Evolutionary conservation across 2,888 invertebrate genomes (phyloP).

Genomic region (Lycaena phlaeas): DNA sequence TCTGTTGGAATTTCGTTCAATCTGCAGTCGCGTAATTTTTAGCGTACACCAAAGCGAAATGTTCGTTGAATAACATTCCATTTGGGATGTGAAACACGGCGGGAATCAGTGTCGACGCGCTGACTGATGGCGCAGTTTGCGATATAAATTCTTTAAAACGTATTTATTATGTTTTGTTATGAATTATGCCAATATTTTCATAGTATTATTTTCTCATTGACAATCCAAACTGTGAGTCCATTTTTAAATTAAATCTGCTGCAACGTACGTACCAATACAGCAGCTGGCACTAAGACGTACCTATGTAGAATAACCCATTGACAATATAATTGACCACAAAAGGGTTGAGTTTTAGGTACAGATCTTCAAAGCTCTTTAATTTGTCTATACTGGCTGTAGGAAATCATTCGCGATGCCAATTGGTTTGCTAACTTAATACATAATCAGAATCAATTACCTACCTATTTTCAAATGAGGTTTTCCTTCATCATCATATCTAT

Average conservation of each 20-base stretch:
- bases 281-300: too few relatives aligned
- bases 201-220: neutral
- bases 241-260: too few relatives aligned
- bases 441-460: too few relatives aligned
- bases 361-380: too few relatives aligned
- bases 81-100: slow-evolving; percentile 63
- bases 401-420: too few relatives aligned
- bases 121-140: slow-evolving; percentile 56
- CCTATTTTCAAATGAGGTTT: too few relatives aligned
- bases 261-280: too few relatives aligned
- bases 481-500: too few relatives aligned
- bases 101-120: slow-evolving; percentile 67
- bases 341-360: too few relatives aligned
- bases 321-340: too few relatives aligned
- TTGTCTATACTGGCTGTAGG: too few relatives aligned
- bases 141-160: slow-evolving; percentile 55
- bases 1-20: slow-evolving; percentile 69
- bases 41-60: slow-evolving; percentile 62
- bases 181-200: slow-evolving; percentile 11
- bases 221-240: neutral
- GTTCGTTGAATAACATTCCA: slow-evolving; percentile 70
- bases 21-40: slow-evolving; percentile 68
- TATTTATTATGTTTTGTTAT: slow-evolving; percentile 31
- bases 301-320: neutral
- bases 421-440: too few relatives aligned